Conservation (phyloP, 2,797 vertebrate genomes). For the Odontamblyopus lacepedii region DNA sequence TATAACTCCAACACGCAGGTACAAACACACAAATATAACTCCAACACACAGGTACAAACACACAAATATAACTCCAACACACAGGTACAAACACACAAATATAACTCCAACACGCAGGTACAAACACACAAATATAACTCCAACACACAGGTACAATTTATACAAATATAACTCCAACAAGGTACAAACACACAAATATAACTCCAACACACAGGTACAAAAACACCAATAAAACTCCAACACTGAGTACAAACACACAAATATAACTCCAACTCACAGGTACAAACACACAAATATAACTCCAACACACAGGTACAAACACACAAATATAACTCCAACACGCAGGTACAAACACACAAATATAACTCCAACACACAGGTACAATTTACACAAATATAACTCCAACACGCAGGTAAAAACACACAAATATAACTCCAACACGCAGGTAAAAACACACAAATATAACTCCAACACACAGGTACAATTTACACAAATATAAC, state of each 20-base stretch:
- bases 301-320: slow-evolving; percentile 90
- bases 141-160: slow-evolving; percentile 87
- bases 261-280: background rate
- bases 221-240: background rate
- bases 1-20: background rate
- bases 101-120: background rate
- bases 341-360: background rate
- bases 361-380: slow-evolving; percentile 90
- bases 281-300: slow-evolving; percentile 26
- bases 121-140: slow-evolving; percentile 55
- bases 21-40: background rate
- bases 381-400: slow-evolving; percentile 26
- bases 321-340: background rate
- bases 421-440: background rate
- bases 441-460: no score
- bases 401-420: background rate
- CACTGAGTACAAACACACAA: no score
- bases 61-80: no score
- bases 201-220: background rate
- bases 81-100: slow-evolving; percentile 85
- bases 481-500: slow-evolving; percentile 26
- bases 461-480: slow-evolving; percentile 96
- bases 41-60: no score
- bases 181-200: background rate
- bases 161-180: background rate